A percentile compares a stretch with the other conserved stretches of the same genome.
These are phyloP conservation scores for Temnothorax nylanderi DNA, from an alignment of 1,140 invertebrate species.

Conservation along the genomic window DNA sequence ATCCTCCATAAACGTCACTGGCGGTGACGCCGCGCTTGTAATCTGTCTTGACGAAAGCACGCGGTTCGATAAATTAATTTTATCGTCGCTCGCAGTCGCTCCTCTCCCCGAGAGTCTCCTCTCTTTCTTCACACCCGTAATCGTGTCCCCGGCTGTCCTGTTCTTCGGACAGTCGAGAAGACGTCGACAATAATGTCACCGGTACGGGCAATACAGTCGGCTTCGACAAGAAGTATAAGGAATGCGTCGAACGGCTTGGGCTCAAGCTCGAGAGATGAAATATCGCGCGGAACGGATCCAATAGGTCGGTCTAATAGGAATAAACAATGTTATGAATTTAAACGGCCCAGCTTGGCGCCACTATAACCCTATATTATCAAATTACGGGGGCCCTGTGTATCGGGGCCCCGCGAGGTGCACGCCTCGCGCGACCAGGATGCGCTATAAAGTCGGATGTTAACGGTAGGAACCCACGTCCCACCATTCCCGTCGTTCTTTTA, in stretches of 20 bases:
- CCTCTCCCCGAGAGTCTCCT: neutral
- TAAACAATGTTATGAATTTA: slow-evolving; percentile 81
- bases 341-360: slow-evolving; percentile 78
- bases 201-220: slow-evolving; percentile 14
- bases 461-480: slow-evolving; percentile 76
- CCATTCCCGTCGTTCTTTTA: slow-evolving; percentile 68
- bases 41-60: slow-evolving; percentile 48
- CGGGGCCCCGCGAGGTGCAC: slow-evolving; percentile 67
- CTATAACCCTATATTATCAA: slow-evolving; percentile 81
- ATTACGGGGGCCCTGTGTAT: slow-evolving; percentile 75
- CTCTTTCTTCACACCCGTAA: neutral
- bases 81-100: neutral
- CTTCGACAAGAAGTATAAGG: slow-evolving; percentile 35
- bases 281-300: slow-evolving; percentile 70
- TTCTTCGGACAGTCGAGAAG: neutral
- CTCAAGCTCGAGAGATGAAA: slow-evolving; percentile 67
- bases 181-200: neutral
- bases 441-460: slow-evolving; percentile 78
- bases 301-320: slow-evolving; percentile 78
- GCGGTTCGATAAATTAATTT: slow-evolving; percentile 50
- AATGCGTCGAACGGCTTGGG: slow-evolving; percentile 14
- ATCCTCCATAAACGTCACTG: slow-evolving; percentile 51
- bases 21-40: slow-evolving; percentile 33
- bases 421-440: slow-evolving; percentile 69
- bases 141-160: neutral